Evolutionary conservation across 2,888 invertebrate genomes (phyloP).

Genomic region (Torymus auratus): DNA sequence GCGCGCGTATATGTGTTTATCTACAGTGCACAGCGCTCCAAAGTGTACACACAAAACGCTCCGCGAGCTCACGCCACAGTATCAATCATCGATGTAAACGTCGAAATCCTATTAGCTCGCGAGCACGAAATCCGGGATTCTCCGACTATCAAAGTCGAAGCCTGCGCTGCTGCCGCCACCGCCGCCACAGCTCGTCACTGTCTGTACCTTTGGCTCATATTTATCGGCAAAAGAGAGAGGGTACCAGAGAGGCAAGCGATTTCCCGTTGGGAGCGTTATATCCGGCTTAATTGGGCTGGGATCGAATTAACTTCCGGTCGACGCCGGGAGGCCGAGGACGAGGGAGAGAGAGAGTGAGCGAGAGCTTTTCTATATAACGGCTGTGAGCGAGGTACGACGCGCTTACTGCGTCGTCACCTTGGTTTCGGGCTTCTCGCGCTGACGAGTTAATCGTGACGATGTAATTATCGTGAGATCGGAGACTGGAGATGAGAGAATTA

Average conservation of each 20-base stretch:
- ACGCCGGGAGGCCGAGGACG: too few relatives aligned
- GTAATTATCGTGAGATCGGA: too few relatives aligned
- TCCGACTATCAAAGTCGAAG: constrained; percentile 44
- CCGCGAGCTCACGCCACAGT: background rate
- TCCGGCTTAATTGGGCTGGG: constrained; percentile 69
- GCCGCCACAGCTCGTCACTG: background rate
- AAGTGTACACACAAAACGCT: background rate
- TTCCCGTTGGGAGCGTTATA: constrained; percentile 60
- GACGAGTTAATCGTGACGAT: too few relatives aligned
- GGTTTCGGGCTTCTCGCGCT: constrained; percentile 3
- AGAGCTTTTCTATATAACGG: too few relatives aligned
- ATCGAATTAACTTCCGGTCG: constrained; percentile 69
- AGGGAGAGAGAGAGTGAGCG: too few relatives aligned
- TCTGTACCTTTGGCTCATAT: background rate
- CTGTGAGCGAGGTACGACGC: background rate
- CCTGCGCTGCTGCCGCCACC: background rate
- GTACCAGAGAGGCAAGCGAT: constrained; percentile 18
- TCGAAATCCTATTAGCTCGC: constrained; percentile 44
- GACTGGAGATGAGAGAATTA: too few relatives aligned
- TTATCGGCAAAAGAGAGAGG: constrained; percentile 8
- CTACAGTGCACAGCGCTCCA: background rate
- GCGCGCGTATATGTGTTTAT: background rate
- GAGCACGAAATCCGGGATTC: constrained; percentile 39
- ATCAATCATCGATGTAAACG: constrained; percentile 49
- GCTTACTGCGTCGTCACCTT: background rate